Evolutionary conservation across 2,888 invertebrate genomes (phyloP), one percentile per base, ranked within the genome.

Genomic region (Tipula helvola): DNA sequence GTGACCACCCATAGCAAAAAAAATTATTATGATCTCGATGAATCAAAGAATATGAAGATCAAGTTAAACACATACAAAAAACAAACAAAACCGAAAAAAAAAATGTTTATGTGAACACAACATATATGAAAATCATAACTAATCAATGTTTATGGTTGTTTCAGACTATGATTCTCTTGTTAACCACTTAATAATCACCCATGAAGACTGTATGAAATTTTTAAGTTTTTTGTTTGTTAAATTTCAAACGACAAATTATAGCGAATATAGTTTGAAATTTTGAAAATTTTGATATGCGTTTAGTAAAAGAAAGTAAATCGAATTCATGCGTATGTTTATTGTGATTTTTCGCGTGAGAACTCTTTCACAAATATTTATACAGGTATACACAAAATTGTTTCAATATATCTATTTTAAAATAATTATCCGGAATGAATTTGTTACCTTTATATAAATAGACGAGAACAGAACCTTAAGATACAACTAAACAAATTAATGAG

Each of bases 121-220:
- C 2, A 16, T 52, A 52, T 28, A 71, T 71, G 71, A 71, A 71
- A 71, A 71, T 71, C 71, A 71, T 71, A 71, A 71, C 71, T 71
- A 71, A 71, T 71, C 71, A 71, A 71, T 71, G 71, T 71, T 71
- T 71, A 71, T 71, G 71, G 71, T 71, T 71, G 71, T 71, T 71
- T 71, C 71, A 71, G 71, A 71, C 71, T 71, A 71, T 71, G 71
- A 71, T 71, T 71, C 71, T 71, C 71, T 71, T 71, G 71, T 71
- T 71, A 71, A 71, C 71, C 71, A 71, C 71, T 71, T 71, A n/a
- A 71, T 71, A 71, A 71, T 71, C 71, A 28, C 10, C 28, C 71
- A 71, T 71, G 71, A 71, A 71, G 71, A 71, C 71, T 13, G 71
- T 71, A 71, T 71, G 71, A 71, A 71, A 28, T 71, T 71, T 71